phyloP scores from a whole-genome alignment of 2,113 vertebrate species.

The Heterocephalus glaber region DNA sequence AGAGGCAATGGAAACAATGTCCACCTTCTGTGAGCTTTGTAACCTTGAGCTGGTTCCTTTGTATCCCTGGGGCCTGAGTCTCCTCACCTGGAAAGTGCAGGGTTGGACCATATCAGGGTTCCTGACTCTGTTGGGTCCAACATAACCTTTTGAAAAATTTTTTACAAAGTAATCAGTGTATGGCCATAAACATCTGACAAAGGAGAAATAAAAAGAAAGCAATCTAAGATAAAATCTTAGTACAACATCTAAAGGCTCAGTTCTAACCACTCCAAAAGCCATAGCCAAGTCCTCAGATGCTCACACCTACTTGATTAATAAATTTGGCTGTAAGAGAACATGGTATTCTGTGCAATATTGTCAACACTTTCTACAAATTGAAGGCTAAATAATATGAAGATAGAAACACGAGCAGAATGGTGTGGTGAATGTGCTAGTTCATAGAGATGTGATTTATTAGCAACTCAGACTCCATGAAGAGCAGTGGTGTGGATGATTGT shows the following conservation, averaged over 20 bases:
- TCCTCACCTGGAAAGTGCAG: neutral
- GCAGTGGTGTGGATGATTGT: neutral
- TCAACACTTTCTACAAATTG: neutral
- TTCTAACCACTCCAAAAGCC: neutral
- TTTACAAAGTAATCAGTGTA: neutral
- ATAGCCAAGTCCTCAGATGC: neutral
- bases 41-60: neutral
- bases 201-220: neutral
- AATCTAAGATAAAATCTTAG: neutral
- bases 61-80: neutral
- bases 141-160: neutral
- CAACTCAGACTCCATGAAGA: too few species aligned
- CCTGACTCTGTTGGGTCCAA: neutral
- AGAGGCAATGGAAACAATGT: neutral
- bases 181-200: neutral
- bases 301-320: neutral
- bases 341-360: neutral
- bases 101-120: neutral
- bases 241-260: neutral
- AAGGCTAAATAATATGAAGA: neutral
- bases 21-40: neutral
- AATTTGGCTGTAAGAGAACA: neutral
- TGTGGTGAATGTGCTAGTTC: rapidly evolving
- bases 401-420: neutral
- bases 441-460: neutral